Evolutionary conservation across 2,888 invertebrate species (phyloP).

Genomic region (Nebria salina): DNA sequence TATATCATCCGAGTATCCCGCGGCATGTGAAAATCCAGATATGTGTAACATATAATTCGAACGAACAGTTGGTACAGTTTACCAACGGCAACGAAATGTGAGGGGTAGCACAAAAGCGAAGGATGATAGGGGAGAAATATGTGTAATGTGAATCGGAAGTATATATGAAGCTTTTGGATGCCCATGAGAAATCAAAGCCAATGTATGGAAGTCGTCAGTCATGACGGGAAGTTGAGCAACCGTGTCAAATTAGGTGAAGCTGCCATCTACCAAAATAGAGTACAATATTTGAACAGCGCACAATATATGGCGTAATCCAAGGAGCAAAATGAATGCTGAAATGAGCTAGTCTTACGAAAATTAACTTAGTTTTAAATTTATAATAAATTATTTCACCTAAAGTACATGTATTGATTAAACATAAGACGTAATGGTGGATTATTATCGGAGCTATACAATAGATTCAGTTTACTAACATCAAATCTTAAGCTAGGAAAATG

Average conservation of each 20-base stretch:
- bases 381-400: too few species aligned
- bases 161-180: not conserved
- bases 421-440: too few species aligned
- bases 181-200: constrained; percentile 28
- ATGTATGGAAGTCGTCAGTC: constrained; percentile 19
- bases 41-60: not conserved
- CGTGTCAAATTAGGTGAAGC: constrained; percentile 19
- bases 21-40: not conserved
- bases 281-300: not conserved
- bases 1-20: not conserved
- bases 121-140: constrained; percentile 4
- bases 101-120: not conserved
- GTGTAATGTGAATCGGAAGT: not conserved
- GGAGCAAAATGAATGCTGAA: not conserved
- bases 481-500: not conserved
- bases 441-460: too few species aligned
- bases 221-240: constrained; percentile 16
- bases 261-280: not conserved
- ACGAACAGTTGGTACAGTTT: not conserved
- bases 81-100: not conserved
- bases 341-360: not conserved
- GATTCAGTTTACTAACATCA: not conserved
- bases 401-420: too few species aligned
- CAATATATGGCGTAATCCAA: not conserved
- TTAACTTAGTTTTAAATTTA: too few species aligned